Evolutionary conservation across 2,888 invertebrate species (phyloP).

Genomic region (Dilophus febrilis): DNA sequence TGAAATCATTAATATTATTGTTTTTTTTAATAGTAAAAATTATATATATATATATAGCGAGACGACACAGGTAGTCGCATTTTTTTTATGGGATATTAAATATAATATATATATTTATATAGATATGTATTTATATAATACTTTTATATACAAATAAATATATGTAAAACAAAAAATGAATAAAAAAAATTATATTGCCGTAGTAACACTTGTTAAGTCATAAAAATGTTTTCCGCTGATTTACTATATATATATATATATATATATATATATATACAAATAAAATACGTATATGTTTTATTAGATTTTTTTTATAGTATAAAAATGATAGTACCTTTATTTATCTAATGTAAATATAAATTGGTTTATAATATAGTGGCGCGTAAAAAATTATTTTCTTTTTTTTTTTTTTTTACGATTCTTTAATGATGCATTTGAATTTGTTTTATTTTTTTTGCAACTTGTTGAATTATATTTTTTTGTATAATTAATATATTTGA

Average conservation of each 20-base stretch:
- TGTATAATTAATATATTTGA: too few relatives aligned
- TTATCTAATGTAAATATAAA: constrained; percentile 2
- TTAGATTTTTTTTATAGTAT: neutral
- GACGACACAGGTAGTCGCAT: neutral
- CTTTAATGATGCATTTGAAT: constrained; percentile 1
- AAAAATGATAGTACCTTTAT: constrained; percentile 1
- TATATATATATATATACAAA: too few relatives aligned
- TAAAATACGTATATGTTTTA: neutral
- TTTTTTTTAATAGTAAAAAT: too few relatives aligned
- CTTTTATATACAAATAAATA: neutral
- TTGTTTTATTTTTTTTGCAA: neutral
- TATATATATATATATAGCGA: neutral
- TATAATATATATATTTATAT: too few relatives aligned
- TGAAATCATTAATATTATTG: too few relatives aligned
- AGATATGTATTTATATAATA: neutral
- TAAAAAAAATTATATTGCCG: neutral
- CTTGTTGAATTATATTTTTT: neutral
- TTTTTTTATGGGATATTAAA: too few relatives aligned
- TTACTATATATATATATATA: too few relatives aligned
- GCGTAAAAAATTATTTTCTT: too few relatives aligned
- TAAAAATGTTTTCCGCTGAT: constrained; percentile 1
- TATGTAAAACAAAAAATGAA: neutral
- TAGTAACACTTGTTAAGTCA: constrained; percentile 1
- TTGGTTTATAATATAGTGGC: constrained; percentile 2
- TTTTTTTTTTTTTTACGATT: constrained; percentile 1